Evolutionary conservation across 2,888 invertebrate species (phyloP).

Genomic region (Liodrosophila aerea): DNA sequence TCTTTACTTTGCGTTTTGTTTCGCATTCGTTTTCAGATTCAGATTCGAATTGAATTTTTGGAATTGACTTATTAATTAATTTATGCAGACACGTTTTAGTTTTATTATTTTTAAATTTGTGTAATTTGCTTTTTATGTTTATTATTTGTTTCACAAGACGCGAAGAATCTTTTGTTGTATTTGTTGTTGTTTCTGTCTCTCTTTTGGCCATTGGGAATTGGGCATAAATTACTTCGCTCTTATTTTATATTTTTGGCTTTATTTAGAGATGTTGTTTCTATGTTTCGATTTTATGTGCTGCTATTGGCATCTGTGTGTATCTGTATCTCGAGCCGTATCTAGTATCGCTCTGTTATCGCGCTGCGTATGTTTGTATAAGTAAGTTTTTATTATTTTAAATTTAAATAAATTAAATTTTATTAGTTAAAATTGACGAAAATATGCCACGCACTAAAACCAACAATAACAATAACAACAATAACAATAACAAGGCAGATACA

Average conservation of each 20-base stretch:
- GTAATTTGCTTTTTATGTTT: constrained; percentile 63
- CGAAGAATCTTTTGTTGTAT: constrained; percentile 48
- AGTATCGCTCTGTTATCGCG: constrained; percentile 33
- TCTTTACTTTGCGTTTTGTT: constrained; percentile 17
- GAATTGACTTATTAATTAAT: constrained; percentile 80
- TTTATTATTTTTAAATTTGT: constrained; percentile 79
- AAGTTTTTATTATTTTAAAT: constrained; percentile 62
- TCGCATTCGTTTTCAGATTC: constrained; percentile 22
- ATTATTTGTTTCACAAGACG: constrained; percentile 54
- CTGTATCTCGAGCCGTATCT: no score
- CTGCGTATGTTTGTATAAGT: constrained; percentile 29
- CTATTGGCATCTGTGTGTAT: constrained; percentile 29
- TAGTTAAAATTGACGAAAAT: constrained; percentile 70
- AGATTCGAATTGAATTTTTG: constrained; percentile 35
- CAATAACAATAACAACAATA: constrained; percentile 20
- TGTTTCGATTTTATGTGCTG: constrained; percentile 27
- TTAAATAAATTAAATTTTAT: constrained; percentile 78
- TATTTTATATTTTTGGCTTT: constrained; percentile 48
- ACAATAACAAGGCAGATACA: constrained; percentile 29
- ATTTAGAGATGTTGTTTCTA: constrained; percentile 49
- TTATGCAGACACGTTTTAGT: constrained; percentile 81
- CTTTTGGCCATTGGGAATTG: constrained; percentile 57
- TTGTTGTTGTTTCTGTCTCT: constrained; percentile 42
- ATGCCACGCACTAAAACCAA: constrained; percentile 61
- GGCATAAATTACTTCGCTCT: constrained; percentile 69